Base-by-base conservation (phyloP, 2,888 invertebrate genomes). In the Lobophora halterata region DNA sequence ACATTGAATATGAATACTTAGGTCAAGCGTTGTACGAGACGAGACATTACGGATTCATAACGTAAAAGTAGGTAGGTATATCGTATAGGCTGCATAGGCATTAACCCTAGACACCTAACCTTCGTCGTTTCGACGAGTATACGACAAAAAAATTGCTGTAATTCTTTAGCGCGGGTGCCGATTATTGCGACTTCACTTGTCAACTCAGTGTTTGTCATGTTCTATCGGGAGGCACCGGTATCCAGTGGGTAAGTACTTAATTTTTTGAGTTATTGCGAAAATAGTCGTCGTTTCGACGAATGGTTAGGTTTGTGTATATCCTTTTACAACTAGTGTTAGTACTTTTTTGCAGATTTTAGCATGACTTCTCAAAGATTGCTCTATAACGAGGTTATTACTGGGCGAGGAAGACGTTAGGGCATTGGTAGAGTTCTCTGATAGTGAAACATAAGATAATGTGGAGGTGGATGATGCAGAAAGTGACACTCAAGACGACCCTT, bases 391-490 rank as follows among this genome's bases (percentile, higher is more conserved):
- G 29, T 36, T 36, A 30, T 29, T 36, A 29, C 18, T 36, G 30
- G 36, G 20, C 24, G 36, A 27, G 19, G 25, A 36, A 25, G 25
- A 25, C 8, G 3, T 14, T 25, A 7, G 14, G 13, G 25, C 13
- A 25, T 25, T 25, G 37, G 37, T 30, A 14, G 30, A 37, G 21
- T 26, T 31, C 20, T 2, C 25, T 24, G 31, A 27, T 13, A 38
- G 31, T 20, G 38, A 38, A 38, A 38, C 31, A 31, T 31, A 38
- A 38, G 38, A 38, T 31, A 12, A 31, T 31, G 5, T 38, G 31
- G 31, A 31, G 31, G 31, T 38, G 26, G 31, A 38, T 2, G 27
- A 38, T 31, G 25, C 4, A 26, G 26, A 26, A 26, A 26, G 26
- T 10, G 26, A 26, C 26, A 16, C 26, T 26, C 26, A 37, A 20